phyloP scores from a whole-genome alignment of 2,888 invertebrate genomes.

The Anthrax anthrax region DNA sequence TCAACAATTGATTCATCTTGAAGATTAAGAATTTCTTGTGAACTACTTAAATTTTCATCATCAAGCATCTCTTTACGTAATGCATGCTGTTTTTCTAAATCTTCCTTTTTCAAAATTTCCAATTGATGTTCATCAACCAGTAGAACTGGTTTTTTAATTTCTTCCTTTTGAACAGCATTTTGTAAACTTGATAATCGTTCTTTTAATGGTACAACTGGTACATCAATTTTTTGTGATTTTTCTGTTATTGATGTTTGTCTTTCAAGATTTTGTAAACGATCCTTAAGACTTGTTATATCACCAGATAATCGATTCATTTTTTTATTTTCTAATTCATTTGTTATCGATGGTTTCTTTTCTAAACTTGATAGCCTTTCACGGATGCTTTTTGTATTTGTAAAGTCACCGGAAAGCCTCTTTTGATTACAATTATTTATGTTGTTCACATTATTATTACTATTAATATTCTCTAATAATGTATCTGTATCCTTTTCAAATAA shows the following conservation, averaged over 20 bases:
- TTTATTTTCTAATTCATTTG: constrained; percentile 36
- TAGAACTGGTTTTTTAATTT: constrained; percentile 25
- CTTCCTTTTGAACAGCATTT: constrained; percentile 31
- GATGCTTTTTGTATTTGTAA: constrained; percentile 51
- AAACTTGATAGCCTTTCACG: constrained; percentile 57
- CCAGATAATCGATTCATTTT: constrained; percentile 40
- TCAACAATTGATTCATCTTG: constrained; percentile 25
- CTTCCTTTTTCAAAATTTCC: constrained; percentile 37
- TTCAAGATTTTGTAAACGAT: constrained; percentile 47
- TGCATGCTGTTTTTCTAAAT: constrained; percentile 18
- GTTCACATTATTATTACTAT: constrained; percentile 14
- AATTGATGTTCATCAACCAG: constrained; percentile 36
- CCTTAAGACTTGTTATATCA: constrained; percentile 48
- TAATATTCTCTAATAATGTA: constrained; percentile 1
- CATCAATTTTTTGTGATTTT: constrained; percentile 18
- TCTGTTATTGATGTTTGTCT: constrained; percentile 29
- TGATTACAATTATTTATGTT: no score
- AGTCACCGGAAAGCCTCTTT: constrained; percentile 39
- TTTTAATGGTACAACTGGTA: constrained; percentile 28
- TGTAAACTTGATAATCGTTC: constrained; percentile 32
- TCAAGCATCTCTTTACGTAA: constrained; percentile 5
- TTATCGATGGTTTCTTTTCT: constrained; percentile 46
- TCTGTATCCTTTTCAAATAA: constrained; percentile 57
- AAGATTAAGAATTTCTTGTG: constrained; percentile 11
- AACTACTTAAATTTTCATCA: constrained; percentile 9